phyloP scores from a whole-genome alignment of 1,140 invertebrate genomes.

The Copidosoma floridanum region DNA sequence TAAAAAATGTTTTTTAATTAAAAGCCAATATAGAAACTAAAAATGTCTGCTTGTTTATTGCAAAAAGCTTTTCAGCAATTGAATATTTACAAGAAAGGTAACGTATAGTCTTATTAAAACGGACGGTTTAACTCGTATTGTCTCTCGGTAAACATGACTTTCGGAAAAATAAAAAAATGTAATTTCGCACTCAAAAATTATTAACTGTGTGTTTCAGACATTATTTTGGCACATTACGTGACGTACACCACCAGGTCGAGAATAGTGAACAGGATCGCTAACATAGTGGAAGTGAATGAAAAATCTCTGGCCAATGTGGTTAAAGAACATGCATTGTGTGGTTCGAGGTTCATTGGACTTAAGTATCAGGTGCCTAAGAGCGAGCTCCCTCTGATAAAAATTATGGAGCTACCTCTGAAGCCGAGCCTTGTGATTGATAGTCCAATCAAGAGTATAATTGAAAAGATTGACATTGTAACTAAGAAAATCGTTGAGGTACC shows the following conservation, averaged over 20 bases:
- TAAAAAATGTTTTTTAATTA: background rate
- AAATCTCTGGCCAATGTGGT: background rate
- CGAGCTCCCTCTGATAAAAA: conserved; percentile 18
- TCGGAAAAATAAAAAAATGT: background rate
- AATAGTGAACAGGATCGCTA: conserved; percentile 6
- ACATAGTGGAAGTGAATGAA: background rate
- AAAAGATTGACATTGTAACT: conserved; percentile 30
- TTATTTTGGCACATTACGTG: conserved; percentile 10
- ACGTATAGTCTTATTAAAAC: background rate
- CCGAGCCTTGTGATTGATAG: conserved; percentile 29
- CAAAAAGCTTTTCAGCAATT: conserved; percentile 1
- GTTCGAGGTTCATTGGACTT: conserved; percentile 31
- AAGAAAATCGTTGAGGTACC: conserved; percentile 45
- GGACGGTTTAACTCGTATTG: background rate
- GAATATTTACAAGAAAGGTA: conserved; percentile 6
- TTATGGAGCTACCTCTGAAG: conserved; percentile 31
- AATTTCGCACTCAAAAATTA: background rate
- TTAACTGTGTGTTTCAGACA: conserved; percentile 22
- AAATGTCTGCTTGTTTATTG: conserved; percentile 4
- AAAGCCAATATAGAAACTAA: background rate
- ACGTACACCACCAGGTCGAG: no score
- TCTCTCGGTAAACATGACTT: no score
- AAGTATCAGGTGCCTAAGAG: conserved; percentile 31
- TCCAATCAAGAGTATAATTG: conserved; percentile 29
- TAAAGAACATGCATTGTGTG: conserved; percentile 30